phyloP scores from a whole-genome alignment of 2,113 vertebrate species.

The Coryphaenoides rupestris region DNA sequence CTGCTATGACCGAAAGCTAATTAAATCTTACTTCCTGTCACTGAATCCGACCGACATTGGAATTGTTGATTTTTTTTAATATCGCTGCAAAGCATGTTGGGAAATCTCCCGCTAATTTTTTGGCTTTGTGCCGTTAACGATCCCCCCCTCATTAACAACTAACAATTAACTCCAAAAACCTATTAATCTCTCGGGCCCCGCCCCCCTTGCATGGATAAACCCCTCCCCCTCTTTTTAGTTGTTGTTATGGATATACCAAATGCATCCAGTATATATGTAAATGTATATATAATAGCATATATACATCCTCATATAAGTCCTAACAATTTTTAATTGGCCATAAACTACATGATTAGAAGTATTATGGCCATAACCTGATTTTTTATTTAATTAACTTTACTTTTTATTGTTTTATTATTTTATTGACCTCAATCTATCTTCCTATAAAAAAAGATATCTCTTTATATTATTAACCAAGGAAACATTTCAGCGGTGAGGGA shows the following conservation, averaged over 20 bases:
- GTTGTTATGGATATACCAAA: constrained; percentile 42
- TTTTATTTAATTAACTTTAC: constrained; percentile 23
- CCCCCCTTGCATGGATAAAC: constrained; percentile 58
- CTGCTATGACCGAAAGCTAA: no score
- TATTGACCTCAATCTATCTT: constrained; percentile 60
- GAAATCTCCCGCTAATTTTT: no score
- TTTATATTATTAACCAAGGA: constrained; percentile 26
- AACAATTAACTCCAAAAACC: constrained; percentile 59
- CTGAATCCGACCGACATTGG: constrained; percentile 38
- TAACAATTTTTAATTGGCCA: constrained; percentile 61
- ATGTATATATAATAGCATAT: constrained; percentile 69
- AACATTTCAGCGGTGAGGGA: constrained; percentile 37
- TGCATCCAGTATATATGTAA: constrained; percentile 67
- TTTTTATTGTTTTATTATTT: not conserved
- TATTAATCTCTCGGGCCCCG: constrained; percentile 51
- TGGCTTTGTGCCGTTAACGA: constrained; percentile 47
- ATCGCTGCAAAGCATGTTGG: no score
- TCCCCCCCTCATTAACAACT: constrained; percentile 66
- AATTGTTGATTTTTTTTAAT: constrained; percentile 23
- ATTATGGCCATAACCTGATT: constrained; percentile 41
- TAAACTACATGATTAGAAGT: constrained; percentile 39
- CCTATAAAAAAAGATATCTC: constrained; percentile 22
- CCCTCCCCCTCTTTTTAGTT: constrained; percentile 15
- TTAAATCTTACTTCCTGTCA: constrained; percentile 60
- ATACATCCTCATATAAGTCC: constrained; percentile 70